Percentiles rank a stretch among this genome's conserved stretches.
Conservation (phyloP, 1,140 invertebrate species). For the Pseudomyrmex gracilis region DNA sequence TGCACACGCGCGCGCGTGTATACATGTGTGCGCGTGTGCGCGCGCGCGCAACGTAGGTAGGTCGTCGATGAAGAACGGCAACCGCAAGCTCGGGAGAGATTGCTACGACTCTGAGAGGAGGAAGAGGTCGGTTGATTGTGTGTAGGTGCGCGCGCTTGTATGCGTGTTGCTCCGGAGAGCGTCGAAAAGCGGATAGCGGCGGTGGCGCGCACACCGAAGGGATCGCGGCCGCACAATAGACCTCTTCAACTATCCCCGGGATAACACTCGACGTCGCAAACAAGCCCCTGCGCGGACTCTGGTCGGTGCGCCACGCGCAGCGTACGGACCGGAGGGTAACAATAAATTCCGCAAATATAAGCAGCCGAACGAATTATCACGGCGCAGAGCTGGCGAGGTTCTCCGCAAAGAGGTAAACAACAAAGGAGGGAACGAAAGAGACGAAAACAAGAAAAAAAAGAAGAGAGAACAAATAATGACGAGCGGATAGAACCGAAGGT, state of each 20-base stretch:
- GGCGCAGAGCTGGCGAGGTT: slow-evolving; percentile 40
- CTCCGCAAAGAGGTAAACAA: background rate
- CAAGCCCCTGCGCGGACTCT: slow-evolving; percentile 71
- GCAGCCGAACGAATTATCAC: slow-evolving; percentile 69
- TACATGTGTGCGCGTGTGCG: background rate
- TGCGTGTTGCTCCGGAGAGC: slow-evolving; percentile 43
- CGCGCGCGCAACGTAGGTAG: slow-evolving; percentile 1
- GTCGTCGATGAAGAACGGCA: slow-evolving; percentile 51
- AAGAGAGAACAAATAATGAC: background rate
- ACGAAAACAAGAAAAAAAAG: background rate
- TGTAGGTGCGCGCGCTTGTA: background rate
- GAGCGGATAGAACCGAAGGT: background rate
- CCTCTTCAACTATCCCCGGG: slow-evolving; percentile 71
- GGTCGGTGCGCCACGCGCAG: slow-evolving; percentile 36
- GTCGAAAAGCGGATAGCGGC: slow-evolving; percentile 68
- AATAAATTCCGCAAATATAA: slow-evolving; percentile 75
- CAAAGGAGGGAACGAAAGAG: background rate
- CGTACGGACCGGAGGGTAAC: slow-evolving; percentile 52
- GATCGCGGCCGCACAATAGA: slow-evolving; percentile 70
- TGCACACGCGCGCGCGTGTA: background rate
- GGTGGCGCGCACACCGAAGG: slow-evolving; percentile 55
- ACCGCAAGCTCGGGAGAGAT: slow-evolving; percentile 60
- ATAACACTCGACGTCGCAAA: slow-evolving; percentile 76
- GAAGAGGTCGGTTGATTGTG: background rate
- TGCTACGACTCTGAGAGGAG: slow-evolving; percentile 37